phyloP scores from a whole-genome alignment of 1,140 invertebrate species.

The Eriosoma lanigerum region DNA sequence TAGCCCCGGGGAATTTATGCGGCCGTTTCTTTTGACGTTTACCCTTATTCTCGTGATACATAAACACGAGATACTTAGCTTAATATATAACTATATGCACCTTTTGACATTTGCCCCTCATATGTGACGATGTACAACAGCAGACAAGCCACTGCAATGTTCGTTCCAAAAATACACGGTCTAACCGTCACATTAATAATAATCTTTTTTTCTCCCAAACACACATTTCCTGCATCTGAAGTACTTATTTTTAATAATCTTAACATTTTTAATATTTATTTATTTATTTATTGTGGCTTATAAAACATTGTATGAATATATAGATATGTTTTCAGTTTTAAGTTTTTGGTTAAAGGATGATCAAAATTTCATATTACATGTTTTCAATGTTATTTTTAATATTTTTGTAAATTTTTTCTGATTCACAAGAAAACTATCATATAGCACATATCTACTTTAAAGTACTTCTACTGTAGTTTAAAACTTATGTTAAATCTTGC shows the following conservation, averaged over 20 bases:
- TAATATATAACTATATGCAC: slow-evolving; percentile 15
- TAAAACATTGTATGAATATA: no score
- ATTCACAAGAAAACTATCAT: no score
- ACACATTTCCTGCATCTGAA: neutral
- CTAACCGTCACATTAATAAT: slow-evolving; percentile 18
- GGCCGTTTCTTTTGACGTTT: slow-evolving; percentile 43
- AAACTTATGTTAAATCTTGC: no score
- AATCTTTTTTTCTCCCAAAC: slow-evolving; percentile 4
- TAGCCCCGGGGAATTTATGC: slow-evolving; percentile 39
- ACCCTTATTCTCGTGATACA: slow-evolving; percentile 50
- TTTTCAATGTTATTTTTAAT: no score
- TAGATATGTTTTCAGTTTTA: no score
- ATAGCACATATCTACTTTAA: no score
- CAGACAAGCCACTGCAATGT: slow-evolving; percentile 32
- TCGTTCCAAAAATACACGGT: slow-evolving; percentile 45
- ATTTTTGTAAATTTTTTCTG: no score
- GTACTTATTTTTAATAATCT: slow-evolving; percentile 18
- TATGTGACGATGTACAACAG: slow-evolving; percentile 18
- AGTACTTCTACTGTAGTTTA: no score
- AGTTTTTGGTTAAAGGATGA: no score
- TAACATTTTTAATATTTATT: neutral
- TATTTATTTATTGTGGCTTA: no score
- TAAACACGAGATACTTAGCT: slow-evolving; percentile 49
- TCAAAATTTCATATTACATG: no score
- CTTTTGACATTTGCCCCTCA: slow-evolving; percentile 49